Base-by-base conservation (phyloP, 2,113 vertebrate genomes). In the Motacilla tschutschensis region DNA sequence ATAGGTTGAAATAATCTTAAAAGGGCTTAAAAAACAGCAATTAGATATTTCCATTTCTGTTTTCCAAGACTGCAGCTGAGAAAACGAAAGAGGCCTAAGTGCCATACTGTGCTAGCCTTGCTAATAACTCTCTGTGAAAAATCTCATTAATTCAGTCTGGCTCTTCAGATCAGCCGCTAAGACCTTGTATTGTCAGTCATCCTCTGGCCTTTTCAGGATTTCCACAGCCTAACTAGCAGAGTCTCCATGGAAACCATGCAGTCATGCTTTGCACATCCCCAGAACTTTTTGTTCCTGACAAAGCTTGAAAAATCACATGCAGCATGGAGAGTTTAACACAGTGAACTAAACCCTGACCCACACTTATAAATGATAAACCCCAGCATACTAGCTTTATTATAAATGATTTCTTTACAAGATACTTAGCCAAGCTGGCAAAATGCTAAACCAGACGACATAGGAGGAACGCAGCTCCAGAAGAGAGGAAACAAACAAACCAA, bases 161-260 rank as follows among this genome's bases (percentile, higher is more conserved):
- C 97, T 98, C 97, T 97, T 98, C 98, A 98, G 98, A 98, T 97
- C 97, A 98, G 98, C 98, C 97, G 97, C 98, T 98, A 98, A 98
- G 98, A 97, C 98, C 98, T 98, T 98, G 98, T 98, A 99, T 99
- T 99, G 98, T 99, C 98, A 98, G 97, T 99, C 98, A 98, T 97
- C 98, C 97, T 97, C 96, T 98, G 98, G 98, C 97, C 98, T 98
- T 98, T 98, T 97, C 97, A 97, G 96, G 95, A 97, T 97, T 97
- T 97, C 96, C 96, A 98, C 97, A 96, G 96, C 97, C 98, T 98
- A 98, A 98, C 98, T 98, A 98, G 98, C 98, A 97, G 97, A 95
- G 98, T 99, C 95, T 97, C 98, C 98, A 99, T 99, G 98, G 98
- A 97, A 98, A 99, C 98, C 97, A 97, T 96, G 96, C 97, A 98